Percentiles rank a stretch among this genome's conserved stretches.
Evolutionary conservation across 2,797 vertebrate genomes (phyloP).

Genomic region (Malacoctenus gilli): DNA sequence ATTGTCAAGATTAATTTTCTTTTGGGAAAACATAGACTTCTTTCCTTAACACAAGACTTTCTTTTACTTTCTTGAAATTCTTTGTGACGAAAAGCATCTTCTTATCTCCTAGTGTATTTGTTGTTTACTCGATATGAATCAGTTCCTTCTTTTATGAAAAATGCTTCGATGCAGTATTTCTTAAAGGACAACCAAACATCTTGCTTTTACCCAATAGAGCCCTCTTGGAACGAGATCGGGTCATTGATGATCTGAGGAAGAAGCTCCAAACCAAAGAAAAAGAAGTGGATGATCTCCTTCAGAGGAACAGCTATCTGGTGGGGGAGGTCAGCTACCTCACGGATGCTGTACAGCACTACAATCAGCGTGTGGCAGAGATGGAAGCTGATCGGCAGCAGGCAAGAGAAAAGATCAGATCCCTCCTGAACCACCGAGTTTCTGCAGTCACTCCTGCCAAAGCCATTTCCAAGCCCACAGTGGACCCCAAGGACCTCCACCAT

Average conservation of each 20-base stretch:
- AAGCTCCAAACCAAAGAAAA: conserved; percentile 62
- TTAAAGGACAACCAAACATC: background rate
- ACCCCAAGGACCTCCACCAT: conserved; percentile 49
- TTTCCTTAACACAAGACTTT: too few relatives aligned
- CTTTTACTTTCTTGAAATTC: too few relatives aligned
- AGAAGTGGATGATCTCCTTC: conserved; percentile 56
- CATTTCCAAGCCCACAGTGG: conserved; percentile 19
- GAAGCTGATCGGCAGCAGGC: conserved; percentile 68
- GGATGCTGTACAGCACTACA: conserved; percentile 57
- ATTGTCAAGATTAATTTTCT: too few relatives aligned
- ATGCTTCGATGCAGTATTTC: too few relatives aligned
- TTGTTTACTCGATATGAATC: too few relatives aligned
- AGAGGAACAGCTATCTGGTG: conserved; percentile 66
- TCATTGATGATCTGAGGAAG: conserved; percentile 67
- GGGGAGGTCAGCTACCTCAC: conserved; percentile 60
- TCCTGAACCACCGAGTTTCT: conserved; percentile 33
- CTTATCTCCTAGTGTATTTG: too few relatives aligned
- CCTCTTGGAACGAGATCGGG: conserved; percentile 63
- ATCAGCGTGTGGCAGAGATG: conserved; percentile 66
- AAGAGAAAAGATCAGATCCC: conserved; percentile 59
- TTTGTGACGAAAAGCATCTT: too few relatives aligned
- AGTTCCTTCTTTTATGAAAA: too few relatives aligned
- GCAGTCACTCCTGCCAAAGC: background rate
- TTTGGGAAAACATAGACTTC: too few relatives aligned
- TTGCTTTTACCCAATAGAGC: conserved; percentile 46